A percentile compares a stretch with the other conserved stretches of the same genome.
Conservation (phyloP, 2,888 invertebrate species). For the Operophtera brumata region DNA sequence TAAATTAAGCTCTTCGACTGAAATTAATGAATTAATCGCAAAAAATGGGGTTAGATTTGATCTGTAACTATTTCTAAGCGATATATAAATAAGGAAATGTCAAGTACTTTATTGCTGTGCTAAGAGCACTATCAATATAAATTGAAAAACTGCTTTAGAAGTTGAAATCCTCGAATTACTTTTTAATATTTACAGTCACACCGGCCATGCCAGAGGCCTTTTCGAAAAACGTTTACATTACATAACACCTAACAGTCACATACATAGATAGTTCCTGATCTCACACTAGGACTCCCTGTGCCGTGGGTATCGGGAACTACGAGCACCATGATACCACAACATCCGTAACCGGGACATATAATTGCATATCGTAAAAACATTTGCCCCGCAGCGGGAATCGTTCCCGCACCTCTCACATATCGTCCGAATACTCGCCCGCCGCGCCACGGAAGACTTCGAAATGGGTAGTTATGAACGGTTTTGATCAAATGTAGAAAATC, state of each 20-base stretch:
- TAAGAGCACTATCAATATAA: neutral
- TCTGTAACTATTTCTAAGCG: constrained; percentile 12
- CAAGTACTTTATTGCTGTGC: constrained; percentile 5
- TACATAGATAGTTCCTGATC: no score
- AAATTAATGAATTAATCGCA: constrained; percentile 1
- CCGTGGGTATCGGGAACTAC: no score
- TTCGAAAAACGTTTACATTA: neutral
- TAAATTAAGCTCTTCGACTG: constrained; percentile 4
- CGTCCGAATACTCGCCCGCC: no score
- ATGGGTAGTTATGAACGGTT: no score
- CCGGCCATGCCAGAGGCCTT: neutral
- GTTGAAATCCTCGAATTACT: neutral
- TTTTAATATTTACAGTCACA: neutral
- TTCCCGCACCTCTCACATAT: no score
- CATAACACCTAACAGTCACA: no score
- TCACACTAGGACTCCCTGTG: no score
- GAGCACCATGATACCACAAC: no score
- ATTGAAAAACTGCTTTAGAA: neutral
- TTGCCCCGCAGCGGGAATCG: no score
- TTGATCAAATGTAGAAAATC: neutral
- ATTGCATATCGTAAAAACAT: no score
- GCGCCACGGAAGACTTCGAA: no score
- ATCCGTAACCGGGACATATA: no score
- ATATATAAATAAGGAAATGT: constrained; percentile 30
- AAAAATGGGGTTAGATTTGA: constrained; percentile 6